Conservation (phyloP, 2,888 invertebrate genomes). For the Dichetophora obliterata region DNA sequence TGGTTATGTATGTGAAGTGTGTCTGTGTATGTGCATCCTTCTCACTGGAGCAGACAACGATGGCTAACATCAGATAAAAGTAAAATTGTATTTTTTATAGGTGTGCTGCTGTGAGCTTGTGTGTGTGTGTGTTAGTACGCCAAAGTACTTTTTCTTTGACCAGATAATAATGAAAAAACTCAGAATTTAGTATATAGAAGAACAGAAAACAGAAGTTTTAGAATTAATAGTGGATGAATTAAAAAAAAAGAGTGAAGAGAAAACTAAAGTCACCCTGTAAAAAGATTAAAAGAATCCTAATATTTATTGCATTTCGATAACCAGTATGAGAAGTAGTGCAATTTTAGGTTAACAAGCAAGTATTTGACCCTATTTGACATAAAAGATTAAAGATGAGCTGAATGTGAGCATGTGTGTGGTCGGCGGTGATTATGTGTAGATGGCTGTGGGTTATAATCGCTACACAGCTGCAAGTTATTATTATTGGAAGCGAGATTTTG, state of each 20-base stretch:
- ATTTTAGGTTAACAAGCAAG: not conserved
- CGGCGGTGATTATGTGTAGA: not conserved
- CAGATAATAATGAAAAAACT: not conserved
- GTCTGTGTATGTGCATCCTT: not conserved
- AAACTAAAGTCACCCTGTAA: not conserved
- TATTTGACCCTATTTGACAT: not conserved
- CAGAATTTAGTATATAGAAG: too few species aligned
- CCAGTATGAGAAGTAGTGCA: not conserved
- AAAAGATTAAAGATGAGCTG: not conserved
- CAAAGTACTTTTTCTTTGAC: not conserved
- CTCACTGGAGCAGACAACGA: too few species aligned
- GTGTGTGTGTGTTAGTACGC: not conserved
- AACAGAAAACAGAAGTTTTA: not conserved
- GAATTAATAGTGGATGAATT: not conserved
- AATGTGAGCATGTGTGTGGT: not conserved
- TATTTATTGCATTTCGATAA: constrained; percentile 3
- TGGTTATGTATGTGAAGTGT: too few species aligned
- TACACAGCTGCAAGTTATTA: not conserved
- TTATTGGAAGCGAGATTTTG: not conserved
- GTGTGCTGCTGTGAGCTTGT: not conserved
- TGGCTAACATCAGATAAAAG: too few species aligned
- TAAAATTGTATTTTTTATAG: too few species aligned
- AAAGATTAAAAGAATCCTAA: not conserved
- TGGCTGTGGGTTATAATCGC: not conserved
- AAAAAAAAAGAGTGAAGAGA: not conserved